These are phyloP conservation scores for Gnatocerus cornutus DNA, from an alignment of 2,888 invertebrate genomes.

Conservation along the genomic window DNA sequence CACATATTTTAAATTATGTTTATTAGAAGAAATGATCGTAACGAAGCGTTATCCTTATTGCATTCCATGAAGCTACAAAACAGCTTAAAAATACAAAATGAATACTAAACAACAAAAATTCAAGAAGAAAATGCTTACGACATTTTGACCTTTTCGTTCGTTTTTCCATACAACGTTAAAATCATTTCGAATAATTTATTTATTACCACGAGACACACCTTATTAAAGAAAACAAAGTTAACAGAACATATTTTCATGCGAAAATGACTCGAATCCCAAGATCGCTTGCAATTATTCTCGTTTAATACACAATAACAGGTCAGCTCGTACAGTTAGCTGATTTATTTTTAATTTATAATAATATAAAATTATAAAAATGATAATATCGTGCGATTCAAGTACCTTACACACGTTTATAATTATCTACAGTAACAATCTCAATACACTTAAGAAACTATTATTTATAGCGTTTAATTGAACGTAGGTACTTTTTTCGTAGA, in stretches of 20 bases:
- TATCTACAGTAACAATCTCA: constrained; percentile 13
- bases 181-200: too few relatives aligned
- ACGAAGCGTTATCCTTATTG: constrained; percentile 30
- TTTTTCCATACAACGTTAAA: too few relatives aligned
- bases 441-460: background rate
- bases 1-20: constrained; percentile 67
- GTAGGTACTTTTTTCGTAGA: background rate
- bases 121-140: background rate
- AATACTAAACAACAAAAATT: background rate
- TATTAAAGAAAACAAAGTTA: too few relatives aligned
- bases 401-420: constrained; percentile 10
- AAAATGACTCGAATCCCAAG: too few relatives aligned
- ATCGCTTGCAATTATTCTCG: too few relatives aligned
- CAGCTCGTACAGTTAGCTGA: constrained; percentile 12
- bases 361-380: constrained; percentile 17
- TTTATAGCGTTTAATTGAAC: background rate
- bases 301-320: background rate
- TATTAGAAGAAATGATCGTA: constrained; percentile 59
- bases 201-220: too few relatives aligned
- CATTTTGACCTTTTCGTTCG: background rate
- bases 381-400: constrained; percentile 33
- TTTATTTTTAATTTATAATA: constrained; percentile 26
- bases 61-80: background rate
- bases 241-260: too few relatives aligned
- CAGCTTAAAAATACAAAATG: constrained; percentile 4